Evolutionary conservation across 1,140 invertebrate species (phyloP).

Genomic region (Pomacea maculata): DNA sequence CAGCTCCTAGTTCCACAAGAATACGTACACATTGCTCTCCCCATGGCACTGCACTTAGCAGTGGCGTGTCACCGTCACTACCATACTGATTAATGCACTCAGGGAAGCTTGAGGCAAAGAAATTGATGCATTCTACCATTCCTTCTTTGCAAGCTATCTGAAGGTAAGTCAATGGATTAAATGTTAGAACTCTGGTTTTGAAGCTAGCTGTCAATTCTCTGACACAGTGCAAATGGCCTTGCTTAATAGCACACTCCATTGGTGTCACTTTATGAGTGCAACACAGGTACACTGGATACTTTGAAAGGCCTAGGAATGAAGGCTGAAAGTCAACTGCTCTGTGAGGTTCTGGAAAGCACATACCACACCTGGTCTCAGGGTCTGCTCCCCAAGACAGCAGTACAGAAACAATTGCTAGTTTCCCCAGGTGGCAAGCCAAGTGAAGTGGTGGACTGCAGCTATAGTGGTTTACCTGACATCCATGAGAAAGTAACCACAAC

Average conservation of each 20-base stretch:
- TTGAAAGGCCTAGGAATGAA: slow-evolving; percentile 44
- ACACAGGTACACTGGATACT: slow-evolving; percentile 45
- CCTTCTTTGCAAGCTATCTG: slow-evolving; percentile 56
- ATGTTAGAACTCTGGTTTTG: not conserved
- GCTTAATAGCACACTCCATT: slow-evolving; percentile 45
- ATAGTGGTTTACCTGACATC: slow-evolving; percentile 26
- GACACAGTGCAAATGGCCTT: slow-evolving; percentile 48
- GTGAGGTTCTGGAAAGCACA: slow-evolving; percentile 58
- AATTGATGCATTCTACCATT: slow-evolving; percentile 46
- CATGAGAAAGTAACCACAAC: slow-evolving; percentile 36
- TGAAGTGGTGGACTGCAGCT: slow-evolving; percentile 55
- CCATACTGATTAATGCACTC: slow-evolving; percentile 48
- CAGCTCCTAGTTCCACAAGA: slow-evolving; percentile 54
- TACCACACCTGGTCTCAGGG: slow-evolving; percentile 35
- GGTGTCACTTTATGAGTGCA: slow-evolving; percentile 30
- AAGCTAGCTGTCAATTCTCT: not conserved
- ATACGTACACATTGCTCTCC: slow-evolving; percentile 51
- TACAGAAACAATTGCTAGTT: slow-evolving; percentile 42
- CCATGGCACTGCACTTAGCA: slow-evolving; percentile 57
- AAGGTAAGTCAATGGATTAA: slow-evolving; percentile 29
- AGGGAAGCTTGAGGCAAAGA: slow-evolving; percentile 47
- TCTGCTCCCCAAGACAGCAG: slow-evolving; percentile 44
- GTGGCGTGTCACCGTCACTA: slow-evolving; percentile 52
- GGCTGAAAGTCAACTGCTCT: slow-evolving; percentile 31
- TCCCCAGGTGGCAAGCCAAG: slow-evolving; percentile 51